Conservation (phyloP, 2,113 vertebrate genomes). For the Sula dactylatra region DNA sequence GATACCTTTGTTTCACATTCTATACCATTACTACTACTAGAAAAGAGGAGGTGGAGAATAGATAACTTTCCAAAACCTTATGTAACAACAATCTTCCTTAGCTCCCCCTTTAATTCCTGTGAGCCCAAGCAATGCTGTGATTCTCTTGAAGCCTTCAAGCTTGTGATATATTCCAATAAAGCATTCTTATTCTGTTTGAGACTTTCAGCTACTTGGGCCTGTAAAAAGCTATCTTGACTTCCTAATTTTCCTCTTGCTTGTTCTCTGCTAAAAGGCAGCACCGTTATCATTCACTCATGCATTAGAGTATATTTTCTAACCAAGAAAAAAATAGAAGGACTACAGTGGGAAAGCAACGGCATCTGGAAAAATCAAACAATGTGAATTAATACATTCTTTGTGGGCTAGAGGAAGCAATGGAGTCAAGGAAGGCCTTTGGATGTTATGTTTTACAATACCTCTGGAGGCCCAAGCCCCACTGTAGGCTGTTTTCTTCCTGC, state of each 20-base stretch:
- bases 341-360: background rate
- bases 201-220: background rate
- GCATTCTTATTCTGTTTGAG: background rate
- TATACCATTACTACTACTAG: background rate
- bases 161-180: background rate
- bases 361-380: slow-evolving; percentile 49
- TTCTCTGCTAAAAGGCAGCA: background rate
- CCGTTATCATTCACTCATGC: background rate
- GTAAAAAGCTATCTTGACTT: background rate
- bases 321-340: background rate
- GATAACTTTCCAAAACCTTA: background rate
- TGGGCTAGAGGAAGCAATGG: slow-evolving; percentile 25
- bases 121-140: background rate
- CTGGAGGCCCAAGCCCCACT: slow-evolving; percentile 48
- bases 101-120: background rate
- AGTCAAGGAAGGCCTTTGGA: slow-evolving; percentile 35
- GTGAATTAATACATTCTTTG: slow-evolving; percentile 46
- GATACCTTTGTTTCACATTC: background rate
- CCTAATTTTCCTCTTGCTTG: background rate
- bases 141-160: background rate
- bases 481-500: slow-evolving; percentile 56
- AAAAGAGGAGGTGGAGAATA: background rate
- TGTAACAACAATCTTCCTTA: background rate
- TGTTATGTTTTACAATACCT: slow-evolving; percentile 57
- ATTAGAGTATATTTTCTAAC: background rate